Conservation (phyloP, 2,797 vertebrate genomes). For the Malacoraja senta region DNA sequence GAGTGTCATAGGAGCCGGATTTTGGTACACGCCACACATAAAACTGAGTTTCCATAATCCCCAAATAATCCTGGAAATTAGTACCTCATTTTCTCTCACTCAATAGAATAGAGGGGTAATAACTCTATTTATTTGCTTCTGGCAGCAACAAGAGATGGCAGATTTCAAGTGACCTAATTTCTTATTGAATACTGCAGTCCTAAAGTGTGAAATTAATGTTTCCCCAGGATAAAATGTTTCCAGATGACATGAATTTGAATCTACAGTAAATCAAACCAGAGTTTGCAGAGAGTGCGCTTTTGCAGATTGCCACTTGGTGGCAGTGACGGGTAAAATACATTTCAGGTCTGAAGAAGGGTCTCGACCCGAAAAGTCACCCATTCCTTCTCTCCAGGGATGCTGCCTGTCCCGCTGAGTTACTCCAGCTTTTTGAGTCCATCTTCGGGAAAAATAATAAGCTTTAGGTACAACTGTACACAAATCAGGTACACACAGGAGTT, state of each 20-base stretch:
- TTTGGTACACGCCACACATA: neutral
- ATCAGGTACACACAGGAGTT: too few species aligned
- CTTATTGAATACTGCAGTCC: neutral
- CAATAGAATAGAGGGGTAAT: too few species aligned
- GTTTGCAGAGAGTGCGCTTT: neutral
- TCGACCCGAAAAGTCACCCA: too few species aligned
- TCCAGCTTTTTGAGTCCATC: too few species aligned
- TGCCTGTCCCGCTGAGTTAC: too few species aligned
- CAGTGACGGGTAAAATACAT: conserved; percentile 1
- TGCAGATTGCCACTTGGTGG: conserved; percentile 21
- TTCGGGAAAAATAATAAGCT: neutral
- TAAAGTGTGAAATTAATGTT: too few species aligned
- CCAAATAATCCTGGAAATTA: neutral
- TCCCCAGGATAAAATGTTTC: neutral
- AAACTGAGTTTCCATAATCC: neutral
- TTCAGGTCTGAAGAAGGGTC: too few species aligned
- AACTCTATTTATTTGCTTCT: neutral
- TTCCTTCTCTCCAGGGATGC: too few species aligned
- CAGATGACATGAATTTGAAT: neutral
- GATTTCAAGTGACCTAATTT: neutral
- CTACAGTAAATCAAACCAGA: neutral
- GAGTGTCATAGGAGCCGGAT: neutral
- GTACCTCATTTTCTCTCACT: neutral
- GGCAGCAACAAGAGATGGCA: neutral
- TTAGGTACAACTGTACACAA: too few species aligned